Base-by-base conservation (phyloP, 2,113 vertebrate genomes). In the Apaloderma vittatum region DNA sequence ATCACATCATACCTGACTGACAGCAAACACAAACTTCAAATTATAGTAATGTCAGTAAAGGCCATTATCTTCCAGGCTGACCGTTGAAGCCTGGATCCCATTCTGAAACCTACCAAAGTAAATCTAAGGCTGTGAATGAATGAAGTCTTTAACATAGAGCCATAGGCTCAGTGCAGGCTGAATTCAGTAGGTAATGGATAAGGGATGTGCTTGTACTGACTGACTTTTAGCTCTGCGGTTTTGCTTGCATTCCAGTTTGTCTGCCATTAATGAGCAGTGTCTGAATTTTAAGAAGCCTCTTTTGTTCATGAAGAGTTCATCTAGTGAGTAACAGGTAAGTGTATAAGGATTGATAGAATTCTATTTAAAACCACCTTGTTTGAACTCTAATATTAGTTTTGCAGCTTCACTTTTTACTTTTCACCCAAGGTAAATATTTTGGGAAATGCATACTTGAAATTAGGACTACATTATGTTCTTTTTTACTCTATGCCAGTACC, bases 181-280 rank as follows among this genome's bases (percentile, higher is more conserved):
- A 82, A 52, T 73, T 58, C 81, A 61, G 81, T 43, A 58, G 87
- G 90, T 63, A 82, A 52, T 43, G 70, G 30, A 18, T 79, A 43
- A 85, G 78, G 37, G 20, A n/a, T 90, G 7, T 83, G 5, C 78
- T 95, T 82, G 43, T 73, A 43, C 23, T 76, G 92, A 76, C 90
- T 80, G 58, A 66, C 88, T 70, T 8, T 58, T 92, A 88, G 71
- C 54, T 94, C 34, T 70, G 78, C 80, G 85, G 77, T 24, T 92
- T 93, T 93, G 58, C 59, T 94, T 73, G 12, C 82, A 92, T 96
- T 96, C 82, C 93, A 90, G 78, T 74, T 94, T 71, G 88, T 90
- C 92, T 92, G 85, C 67, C 37, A 43, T 74, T 78, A 75, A 70
- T 19, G 71, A 76, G 46, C 43, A 96, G 74, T 0, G 11, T 94